These are phyloP conservation scores for Aulostomus chinensis DNA, from an alignment of 2,797 vertebrate genomes.

Conservation along the genomic window DNA sequence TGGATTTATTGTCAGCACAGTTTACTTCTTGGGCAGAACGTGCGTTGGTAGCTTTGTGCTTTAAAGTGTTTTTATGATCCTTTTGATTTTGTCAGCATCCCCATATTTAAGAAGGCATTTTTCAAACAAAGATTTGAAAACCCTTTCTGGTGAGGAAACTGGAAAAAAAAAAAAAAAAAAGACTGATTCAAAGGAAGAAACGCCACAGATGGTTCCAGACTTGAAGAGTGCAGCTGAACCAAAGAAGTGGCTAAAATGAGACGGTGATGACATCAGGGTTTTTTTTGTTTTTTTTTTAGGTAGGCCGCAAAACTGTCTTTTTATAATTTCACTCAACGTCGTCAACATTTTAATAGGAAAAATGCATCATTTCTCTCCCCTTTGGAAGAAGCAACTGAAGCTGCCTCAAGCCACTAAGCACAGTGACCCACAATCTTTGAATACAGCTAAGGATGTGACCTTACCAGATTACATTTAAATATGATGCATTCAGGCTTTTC, in stretches of 20 bases:
- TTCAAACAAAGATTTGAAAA: too few relatives aligned
- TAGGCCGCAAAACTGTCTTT: slow-evolving; percentile 41
- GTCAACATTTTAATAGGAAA: slow-evolving; percentile 30
- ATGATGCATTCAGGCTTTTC: slow-evolving; percentile 34
- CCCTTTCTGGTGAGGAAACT: too few relatives aligned
- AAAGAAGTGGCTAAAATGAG: slow-evolving; percentile 41
- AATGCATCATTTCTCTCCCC: slow-evolving; percentile 46
- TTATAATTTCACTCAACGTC: slow-evolving; percentile 28
- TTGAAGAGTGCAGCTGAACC: slow-evolving; percentile 33
- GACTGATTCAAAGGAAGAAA: too few relatives aligned
- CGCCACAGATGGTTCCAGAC: neutral
- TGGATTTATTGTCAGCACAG: too few relatives aligned
- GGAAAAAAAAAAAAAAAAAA: too few relatives aligned
- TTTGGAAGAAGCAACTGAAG: slow-evolving; percentile 30
- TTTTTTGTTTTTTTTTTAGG: slow-evolving; percentile 53
- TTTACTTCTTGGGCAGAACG: too few relatives aligned
- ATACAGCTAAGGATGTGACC: slow-evolving; percentile 25
- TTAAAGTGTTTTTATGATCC: slow-evolving; percentile 5
- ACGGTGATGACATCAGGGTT: slow-evolving; percentile 43
- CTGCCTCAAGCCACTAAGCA: slow-evolving; percentile 13
- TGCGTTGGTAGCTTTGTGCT: too few relatives aligned
- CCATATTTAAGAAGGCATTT: too few relatives aligned
- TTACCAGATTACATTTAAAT: slow-evolving; percentile 45
- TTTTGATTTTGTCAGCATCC: neutral
- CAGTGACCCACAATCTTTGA: slow-evolving; percentile 10